Evolutionary conservation across 2,888 invertebrate species (phyloP).

Genomic region (Hylaea fasciaria): DNA sequence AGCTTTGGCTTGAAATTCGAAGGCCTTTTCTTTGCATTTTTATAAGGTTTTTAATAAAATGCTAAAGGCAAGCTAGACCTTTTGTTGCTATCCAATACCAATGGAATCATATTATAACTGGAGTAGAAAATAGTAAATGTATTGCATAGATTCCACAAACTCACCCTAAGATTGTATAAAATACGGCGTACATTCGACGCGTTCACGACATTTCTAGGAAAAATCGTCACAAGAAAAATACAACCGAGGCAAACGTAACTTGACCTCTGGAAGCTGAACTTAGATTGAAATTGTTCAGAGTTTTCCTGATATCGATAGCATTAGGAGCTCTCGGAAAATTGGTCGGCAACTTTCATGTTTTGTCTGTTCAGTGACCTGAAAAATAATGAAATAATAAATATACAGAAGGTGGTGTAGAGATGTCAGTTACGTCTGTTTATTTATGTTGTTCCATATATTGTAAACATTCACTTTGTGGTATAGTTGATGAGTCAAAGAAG

Average conservation of each 20-base stretch:
- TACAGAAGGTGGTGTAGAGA: constrained; percentile 18
- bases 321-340: constrained; percentile 31
- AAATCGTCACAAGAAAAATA: constrained; percentile 30
- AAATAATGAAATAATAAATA: constrained; percentile 29
- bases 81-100: too few species aligned
- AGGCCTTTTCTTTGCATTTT: too few species aligned
- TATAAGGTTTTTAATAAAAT: too few species aligned
- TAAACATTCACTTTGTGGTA: not conserved
- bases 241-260: constrained; percentile 29
- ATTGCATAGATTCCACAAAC: constrained; percentile 5
- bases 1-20: too few species aligned
- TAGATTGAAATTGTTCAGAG: constrained; percentile 31
- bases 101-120: not conserved
- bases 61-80: too few species aligned
- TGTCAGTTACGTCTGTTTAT: constrained; percentile 7
- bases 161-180: constrained; percentile 14
- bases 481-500: too few species aligned
- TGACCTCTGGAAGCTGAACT: constrained; percentile 19
- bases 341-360: constrained; percentile 33
- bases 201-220: constrained; percentile 21
- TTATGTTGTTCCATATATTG: not conserved
- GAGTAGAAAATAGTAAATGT: constrained; percentile 16
- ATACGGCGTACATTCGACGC: constrained; percentile 21
- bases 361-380: constrained; percentile 33
- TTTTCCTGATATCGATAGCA: constrained; percentile 34